Evolutionary conservation across 37 sponge, comb jelly and placozoan species (phyloP), one percentile per base, ranked within the genome.

Genomic region (Theonella swinhoei): DNA sequence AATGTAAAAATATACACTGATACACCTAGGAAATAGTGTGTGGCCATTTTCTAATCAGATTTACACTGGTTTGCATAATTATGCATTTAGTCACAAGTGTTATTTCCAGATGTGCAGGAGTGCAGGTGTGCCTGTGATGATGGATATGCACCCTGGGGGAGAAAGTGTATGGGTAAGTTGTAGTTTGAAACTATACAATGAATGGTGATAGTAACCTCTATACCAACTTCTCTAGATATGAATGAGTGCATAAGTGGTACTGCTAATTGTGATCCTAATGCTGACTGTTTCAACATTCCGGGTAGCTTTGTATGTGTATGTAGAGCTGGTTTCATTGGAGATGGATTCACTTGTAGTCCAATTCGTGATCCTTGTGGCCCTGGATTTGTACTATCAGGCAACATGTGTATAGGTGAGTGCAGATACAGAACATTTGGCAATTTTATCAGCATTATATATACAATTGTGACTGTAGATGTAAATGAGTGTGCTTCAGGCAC

Each of bases 251-350:
- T 2, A 43, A 29, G 0, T 47, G 66, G 74, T 40, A 1, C 30
- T 4, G 2, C 19, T 26, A 41, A 8, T 3, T 83, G 84, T 66
- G 65, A 75, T 25, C 8, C 0, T 3, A 79, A 86, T 64, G 62
- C 87, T 5, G 64, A 60, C 28, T 86, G 87, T 34, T 28, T 24
- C 4, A 73, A 86, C 54, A 79, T 47, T 32, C 58, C 62, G 32
- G 87, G 87, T 11, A 79, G 65, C 64, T 86, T 62, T 36, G 29
- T 35, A 37, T 86, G 87, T 42, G 23, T 5, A 26, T 86, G 87
- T 64, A 63, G 42, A 64, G 0, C 32, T 42, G 87, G 87, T 11
- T 86, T 80, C 41, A 40, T 41, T 42, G 87, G 87, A 70, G 74
- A 86, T 42, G 87, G 87, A 14, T 71, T 72, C 47, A 81, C 30